Evolutionary conservation across 2,797 vertebrate genomes (phyloP).

Genomic region (Halcyon leucocephala): DNA sequence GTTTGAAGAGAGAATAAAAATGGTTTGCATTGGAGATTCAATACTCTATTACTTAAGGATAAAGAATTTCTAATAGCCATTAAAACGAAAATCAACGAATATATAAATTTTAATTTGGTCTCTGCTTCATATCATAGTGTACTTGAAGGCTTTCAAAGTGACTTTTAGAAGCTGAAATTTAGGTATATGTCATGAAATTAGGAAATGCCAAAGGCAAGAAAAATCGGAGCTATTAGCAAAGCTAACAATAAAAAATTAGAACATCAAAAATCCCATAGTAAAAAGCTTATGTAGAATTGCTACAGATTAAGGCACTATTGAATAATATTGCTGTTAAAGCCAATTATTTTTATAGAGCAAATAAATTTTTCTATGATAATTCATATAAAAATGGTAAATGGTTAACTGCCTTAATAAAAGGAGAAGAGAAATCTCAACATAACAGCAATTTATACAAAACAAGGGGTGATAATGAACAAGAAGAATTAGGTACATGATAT

Average conservation of each 20-base stretch:
- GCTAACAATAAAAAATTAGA: slow-evolving; percentile 78
- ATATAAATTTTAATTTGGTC: slow-evolving; percentile 80
- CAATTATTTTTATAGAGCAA: slow-evolving; percentile 82
- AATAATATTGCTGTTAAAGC: slow-evolving; percentile 80
- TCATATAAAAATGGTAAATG: slow-evolving; percentile 78
- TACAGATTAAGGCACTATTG: slow-evolving; percentile 74
- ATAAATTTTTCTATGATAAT: slow-evolving; percentile 81
- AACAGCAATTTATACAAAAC: slow-evolving; percentile 78
- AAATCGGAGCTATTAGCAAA: slow-evolving; percentile 71
- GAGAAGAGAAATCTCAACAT: slow-evolving; percentile 65
- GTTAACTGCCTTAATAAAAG: slow-evolving; percentile 79
- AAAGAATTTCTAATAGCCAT: slow-evolving; percentile 81
- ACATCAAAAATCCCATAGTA: slow-evolving; percentile 74
- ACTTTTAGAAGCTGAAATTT: slow-evolving; percentile 68
- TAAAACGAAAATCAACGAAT: slow-evolving; percentile 79
- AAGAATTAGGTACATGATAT: slow-evolving; percentile 45
- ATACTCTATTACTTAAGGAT: slow-evolving; percentile 79
- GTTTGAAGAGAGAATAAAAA: slow-evolving; percentile 73
- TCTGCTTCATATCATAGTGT: slow-evolving; percentile 58
- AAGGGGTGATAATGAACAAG: slow-evolving; percentile 69
- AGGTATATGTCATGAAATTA: slow-evolving; percentile 63
- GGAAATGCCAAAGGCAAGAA: slow-evolving; percentile 74
- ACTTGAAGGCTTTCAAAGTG: slow-evolving; percentile 60
- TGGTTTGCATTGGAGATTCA: slow-evolving; percentile 74
- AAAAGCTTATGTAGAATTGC: slow-evolving; percentile 73